A percentile compares a stretch with the other conserved stretches of the same genome.
Evolutionary conservation across 2,888 invertebrate genomes (phyloP).

Genomic region (Tuta absoluta): DNA sequence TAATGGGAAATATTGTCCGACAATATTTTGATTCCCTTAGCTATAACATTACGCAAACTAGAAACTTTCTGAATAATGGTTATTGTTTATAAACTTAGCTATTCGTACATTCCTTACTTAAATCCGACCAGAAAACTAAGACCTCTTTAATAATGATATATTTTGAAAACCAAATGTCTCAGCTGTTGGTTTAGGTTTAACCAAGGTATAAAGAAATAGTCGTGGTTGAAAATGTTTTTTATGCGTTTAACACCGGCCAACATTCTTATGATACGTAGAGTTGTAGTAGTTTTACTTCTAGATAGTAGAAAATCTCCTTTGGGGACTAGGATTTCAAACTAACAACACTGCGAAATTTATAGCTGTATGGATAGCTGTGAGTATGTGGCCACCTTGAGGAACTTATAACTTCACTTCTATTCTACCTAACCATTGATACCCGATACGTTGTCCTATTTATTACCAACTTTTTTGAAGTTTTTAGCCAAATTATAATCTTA

Average conservation of each 20-base stretch:
- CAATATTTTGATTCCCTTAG: conserved; percentile 8
- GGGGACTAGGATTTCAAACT: no score
- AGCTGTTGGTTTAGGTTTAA: background rate
- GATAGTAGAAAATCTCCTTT: no score
- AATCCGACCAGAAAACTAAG: background rate
- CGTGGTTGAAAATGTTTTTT: background rate
- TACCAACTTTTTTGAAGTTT: no score
- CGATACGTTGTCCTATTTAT: no score
- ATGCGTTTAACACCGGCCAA: background rate
- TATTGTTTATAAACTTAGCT: conserved; percentile 9
- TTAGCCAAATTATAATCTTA: no score
- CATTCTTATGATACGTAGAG: background rate
- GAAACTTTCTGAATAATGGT: conserved; percentile 8
- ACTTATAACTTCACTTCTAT: no score
- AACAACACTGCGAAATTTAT: no score
- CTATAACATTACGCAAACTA: conserved; percentile 9
- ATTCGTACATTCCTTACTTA: background rate
- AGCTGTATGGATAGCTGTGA: no score
- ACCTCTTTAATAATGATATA: background rate
- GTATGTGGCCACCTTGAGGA: no score
- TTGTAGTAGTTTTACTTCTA: no score
- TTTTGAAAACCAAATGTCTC: background rate
- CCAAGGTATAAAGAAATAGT: background rate
- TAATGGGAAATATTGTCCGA: background rate
- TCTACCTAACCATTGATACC: no score